phyloP scores from a whole-genome alignment of 2,113 vertebrate genomes.

The Melospiza georgiana region DNA sequence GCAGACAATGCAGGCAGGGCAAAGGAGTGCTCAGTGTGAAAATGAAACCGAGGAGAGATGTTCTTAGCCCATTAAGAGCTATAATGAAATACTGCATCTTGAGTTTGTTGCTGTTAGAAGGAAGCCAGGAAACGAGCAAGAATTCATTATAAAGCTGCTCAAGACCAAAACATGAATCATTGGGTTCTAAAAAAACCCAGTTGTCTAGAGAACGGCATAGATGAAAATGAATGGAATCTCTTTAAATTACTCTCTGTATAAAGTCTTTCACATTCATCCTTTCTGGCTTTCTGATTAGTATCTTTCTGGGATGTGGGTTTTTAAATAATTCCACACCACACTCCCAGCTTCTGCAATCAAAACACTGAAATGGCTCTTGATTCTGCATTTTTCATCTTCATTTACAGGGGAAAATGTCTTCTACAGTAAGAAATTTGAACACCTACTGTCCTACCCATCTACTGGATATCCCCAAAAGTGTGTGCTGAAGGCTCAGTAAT shows the following conservation, averaged over 20 bases:
- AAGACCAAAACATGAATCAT: constrained; percentile 59
- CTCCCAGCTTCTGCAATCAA: constrained; percentile 46
- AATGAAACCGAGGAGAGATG: neutral
- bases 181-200: constrained; percentile 47
- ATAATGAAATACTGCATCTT: constrained; percentile 53
- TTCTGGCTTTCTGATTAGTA: constrained; percentile 55
- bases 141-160: constrained; percentile 57
- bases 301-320: constrained; percentile 35
- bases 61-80: constrained; percentile 23
- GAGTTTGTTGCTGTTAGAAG: constrained; percentile 37
- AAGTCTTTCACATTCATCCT: constrained; percentile 45
- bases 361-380: constrained; percentile 51
- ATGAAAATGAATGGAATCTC: constrained; percentile 67
- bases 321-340: constrained; percentile 40
- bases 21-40: neutral
- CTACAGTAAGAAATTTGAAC: neutral
- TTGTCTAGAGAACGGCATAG: constrained; percentile 36
- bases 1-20: neutral
- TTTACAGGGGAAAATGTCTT: constrained; percentile 19
- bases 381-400: constrained; percentile 37
- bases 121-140: constrained; percentile 43
- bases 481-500: neutral
- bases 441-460: neutral
- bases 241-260: constrained; percentile 62
- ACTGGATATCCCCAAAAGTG: neutral